Base-by-base conservation (phyloP, 2,797 vertebrate genomes). In the Pogoniulus pusillus region DNA sequence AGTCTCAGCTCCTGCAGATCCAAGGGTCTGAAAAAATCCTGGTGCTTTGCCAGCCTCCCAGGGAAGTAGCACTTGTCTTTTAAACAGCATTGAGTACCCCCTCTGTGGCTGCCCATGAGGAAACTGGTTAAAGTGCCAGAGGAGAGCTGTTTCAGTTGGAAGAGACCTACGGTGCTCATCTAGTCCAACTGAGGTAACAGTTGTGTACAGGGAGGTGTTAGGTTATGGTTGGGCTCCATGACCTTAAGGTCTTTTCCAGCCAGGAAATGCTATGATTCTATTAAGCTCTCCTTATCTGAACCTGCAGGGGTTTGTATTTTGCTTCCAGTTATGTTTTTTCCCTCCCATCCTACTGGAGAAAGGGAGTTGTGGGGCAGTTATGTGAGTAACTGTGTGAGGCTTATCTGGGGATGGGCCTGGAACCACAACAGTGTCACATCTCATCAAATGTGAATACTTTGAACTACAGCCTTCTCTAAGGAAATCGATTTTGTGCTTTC, bases 401-500 rank as follows among this genome's bases (percentile, higher is more conserved):
- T 43, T 18, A 43, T 43, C 43, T 43, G 43, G 43, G 43, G 43
- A 43, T 19, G 43, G 43, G 6, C 43, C 43, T 47, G 45, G 12
- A 47, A 47, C 45, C 22, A 47, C 6, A 23, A 47, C 15, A 32
- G 45, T 26, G 17, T 74, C 32, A 32, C 11, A 2, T 88, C 71
- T 87, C 82, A 78, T n/a, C n/a, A n/a, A n/a, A n/a, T n/a, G 54
- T 14, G 4, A 94, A 85, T 92, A 49, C 43, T 12, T 91, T 87
- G 45, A 91, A 74, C 43, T 47, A 54, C 53, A 87, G 12, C 43
- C 29, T 87, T 86, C 62, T 70, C 73, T 55, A 85, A 89, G 58
- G 57, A 94, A 87, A 85, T 45, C 35, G 29, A 4, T 7, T 71
- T 85, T 89, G 26, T 82, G 29, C 47, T 91, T 92, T 85, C 76